phyloP scores from a whole-genome alignment of 2,113 vertebrate species.

The Ellobius talpinus region DNA sequence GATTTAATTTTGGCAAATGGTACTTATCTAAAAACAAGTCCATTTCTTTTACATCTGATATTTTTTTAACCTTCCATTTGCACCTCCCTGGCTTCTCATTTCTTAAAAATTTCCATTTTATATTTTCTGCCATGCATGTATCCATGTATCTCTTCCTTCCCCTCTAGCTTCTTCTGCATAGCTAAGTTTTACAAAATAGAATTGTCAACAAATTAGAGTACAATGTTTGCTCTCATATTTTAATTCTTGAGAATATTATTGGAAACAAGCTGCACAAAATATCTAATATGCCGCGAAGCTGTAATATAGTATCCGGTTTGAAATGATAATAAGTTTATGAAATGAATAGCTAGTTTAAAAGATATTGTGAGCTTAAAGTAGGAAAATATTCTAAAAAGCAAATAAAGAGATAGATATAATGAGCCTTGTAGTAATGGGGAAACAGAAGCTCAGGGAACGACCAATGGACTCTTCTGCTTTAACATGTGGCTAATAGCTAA shows the following conservation, averaged over 20 bases:
- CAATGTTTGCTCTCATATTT: slow-evolving; percentile 61
- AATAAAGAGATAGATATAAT: slow-evolving; percentile 35
- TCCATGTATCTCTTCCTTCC: neutral
- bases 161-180: neutral
- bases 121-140: neutral
- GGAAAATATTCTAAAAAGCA: neutral
- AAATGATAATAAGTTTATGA: slow-evolving; percentile 71
- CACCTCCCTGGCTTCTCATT: neutral
- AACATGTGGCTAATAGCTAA: slow-evolving; percentile 22
- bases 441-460: slow-evolving; percentile 41
- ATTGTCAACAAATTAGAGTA: slow-evolving; percentile 62
- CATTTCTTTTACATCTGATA: too few species aligned
- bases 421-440: slow-evolving; percentile 59
- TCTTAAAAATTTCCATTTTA: slow-evolving; percentile 13
- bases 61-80: slow-evolving; percentile 4
- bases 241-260: slow-evolving; percentile 69
- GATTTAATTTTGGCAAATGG: too few species aligned
- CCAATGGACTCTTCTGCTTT: slow-evolving; percentile 40
- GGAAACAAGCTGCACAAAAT: slow-evolving; percentile 69
- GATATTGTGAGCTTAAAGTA: slow-evolving; percentile 50
- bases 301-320: slow-evolving; percentile 71
- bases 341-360: slow-evolving; percentile 62
- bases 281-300: slow-evolving; percentile 71
- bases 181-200: slow-evolving; percentile 39
- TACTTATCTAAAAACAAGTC: too few species aligned